These are phyloP conservation scores for Sphecodes monilicornis DNA, from an alignment of 2,888 invertebrate species.

Conservation along the genomic window DNA sequence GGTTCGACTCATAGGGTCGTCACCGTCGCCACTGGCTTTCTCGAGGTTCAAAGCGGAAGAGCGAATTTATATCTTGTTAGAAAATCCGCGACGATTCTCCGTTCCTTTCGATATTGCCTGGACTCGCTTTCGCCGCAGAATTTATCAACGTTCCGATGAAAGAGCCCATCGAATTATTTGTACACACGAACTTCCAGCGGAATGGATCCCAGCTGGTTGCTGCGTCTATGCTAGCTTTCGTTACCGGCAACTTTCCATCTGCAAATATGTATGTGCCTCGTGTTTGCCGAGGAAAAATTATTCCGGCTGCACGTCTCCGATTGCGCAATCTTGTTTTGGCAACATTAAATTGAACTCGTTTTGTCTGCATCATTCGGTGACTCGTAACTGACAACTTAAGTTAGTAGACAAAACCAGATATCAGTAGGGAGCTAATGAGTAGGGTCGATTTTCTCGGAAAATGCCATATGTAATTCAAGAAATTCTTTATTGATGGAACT, in stretches of 20 bases:
- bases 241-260: neutral
- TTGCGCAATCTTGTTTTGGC: neutral
- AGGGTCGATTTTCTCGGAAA: neutral
- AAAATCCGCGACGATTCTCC: slow-evolving; percentile 16
- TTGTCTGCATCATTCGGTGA: too few relatives aligned
- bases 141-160: slow-evolving; percentile 75
- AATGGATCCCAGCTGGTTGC: neutral
- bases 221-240: neutral
- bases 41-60: slow-evolving; percentile 40
- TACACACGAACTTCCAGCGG: slow-evolving; percentile 14
- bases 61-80: slow-evolving; percentile 39
- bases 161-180: slow-evolving; percentile 59
- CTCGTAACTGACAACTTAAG: neutral
- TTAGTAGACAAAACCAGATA: too few relatives aligned
- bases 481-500: too few relatives aligned
- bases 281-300: neutral
- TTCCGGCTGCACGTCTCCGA: neutral
- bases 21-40: slow-evolving; percentile 49
- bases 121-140: slow-evolving; percentile 54
- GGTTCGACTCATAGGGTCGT: slow-evolving; percentile 49
- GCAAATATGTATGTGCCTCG: neutral
- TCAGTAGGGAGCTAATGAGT: too few relatives aligned
- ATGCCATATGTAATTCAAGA: too few relatives aligned
- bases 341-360: neutral
- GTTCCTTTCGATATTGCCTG: slow-evolving; percentile 70